Evolutionary conservation across 2,113 vertebrate species (phyloP).

Genomic region (Chlorodrepanis virens): DNA sequence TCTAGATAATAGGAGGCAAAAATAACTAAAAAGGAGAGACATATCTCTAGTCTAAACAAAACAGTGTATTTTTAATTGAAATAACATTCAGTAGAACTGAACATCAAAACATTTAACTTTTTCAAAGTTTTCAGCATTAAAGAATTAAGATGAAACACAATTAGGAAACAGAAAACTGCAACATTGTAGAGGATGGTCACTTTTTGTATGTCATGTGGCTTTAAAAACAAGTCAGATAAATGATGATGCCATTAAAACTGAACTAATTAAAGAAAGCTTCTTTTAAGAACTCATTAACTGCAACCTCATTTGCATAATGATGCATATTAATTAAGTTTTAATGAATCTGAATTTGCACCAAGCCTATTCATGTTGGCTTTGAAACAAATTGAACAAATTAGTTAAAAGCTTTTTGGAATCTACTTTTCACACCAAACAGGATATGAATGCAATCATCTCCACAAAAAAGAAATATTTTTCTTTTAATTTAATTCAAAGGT

Average conservation of each 20-base stretch:
- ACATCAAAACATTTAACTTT: constrained; percentile 80
- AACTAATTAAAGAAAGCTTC: constrained; percentile 99
- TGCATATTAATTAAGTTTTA: constrained; percentile 99
- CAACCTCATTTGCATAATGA: constrained; percentile 99
- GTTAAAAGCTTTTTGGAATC: constrained; percentile 99
- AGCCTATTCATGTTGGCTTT: constrained; percentile 99
- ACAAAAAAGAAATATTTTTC: constrained; percentile 89
- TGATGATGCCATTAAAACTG: constrained; percentile 99
- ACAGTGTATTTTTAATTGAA: constrained; percentile 70
- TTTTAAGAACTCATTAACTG: constrained; percentile 99
- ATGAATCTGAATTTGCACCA: constrained; percentile 99
- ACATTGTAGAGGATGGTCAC: constrained; percentile 83
- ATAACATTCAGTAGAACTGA: constrained; percentile 67
- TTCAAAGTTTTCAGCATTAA: constrained; percentile 80
- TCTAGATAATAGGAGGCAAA: constrained; percentile 35
- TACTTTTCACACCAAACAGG: constrained; percentile 98
- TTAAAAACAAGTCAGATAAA: constrained; percentile 99
- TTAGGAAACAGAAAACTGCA: constrained; percentile 72
- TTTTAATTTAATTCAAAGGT: constrained; percentile 86
- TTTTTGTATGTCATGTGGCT: constrained; percentile 92
- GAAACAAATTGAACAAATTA: constrained; percentile 99
- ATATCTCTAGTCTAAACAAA: constrained; percentile 57
- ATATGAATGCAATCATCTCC: constrained; percentile 95
- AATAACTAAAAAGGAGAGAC: constrained; percentile 30
- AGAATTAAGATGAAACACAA: constrained; percentile 79